Base-by-base conservation (phyloP, 2,113 vertebrate species). In the Larimichthys polyactis region DNA sequence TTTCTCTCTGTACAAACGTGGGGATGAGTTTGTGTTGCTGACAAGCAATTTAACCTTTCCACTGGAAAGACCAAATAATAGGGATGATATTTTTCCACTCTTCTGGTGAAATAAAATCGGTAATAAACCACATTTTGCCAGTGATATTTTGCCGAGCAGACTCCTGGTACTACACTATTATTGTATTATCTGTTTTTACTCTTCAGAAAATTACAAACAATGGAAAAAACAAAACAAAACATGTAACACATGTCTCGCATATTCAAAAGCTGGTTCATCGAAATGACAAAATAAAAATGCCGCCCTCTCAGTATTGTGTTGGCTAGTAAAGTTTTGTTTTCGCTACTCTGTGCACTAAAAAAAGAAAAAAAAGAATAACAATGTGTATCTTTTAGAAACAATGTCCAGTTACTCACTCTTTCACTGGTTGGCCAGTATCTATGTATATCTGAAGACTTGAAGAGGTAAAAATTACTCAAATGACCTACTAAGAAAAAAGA, bases 1-100 rank as follows among this genome's bases (percentile, higher is more conserved):
- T 89, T 76, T 71, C 62, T 75, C 60, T 76, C 64, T 52, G 48
- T 69, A 24, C 59, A 75, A n/a, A 58, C 11, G 11, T 48, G 36
- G 16, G 57, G n/a, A 60, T 59, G 57, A 68, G n/a, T 70, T 69
- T 22, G 32, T 12, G 17, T 49, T 14, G 40, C 69, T 71, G 17
- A 67, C 52, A 74, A 60, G 51, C 11, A 12, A 19, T 55, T 76
- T 76, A 59, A 73, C 17, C 17, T 75, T 57, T 74, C 43, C 16
- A 58, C n/a, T 22, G 17, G 11, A 27, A 60, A 2, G 3, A 14
- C 19, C 4, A 20, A 69, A 57, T 49, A 27, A n/a, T 4, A 65
- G 32, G 29, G 11, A 46, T 44, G 17, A 44, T 17, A 3, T 29
- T 67, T 52, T n/a, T 63, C 27, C 5, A 44, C 15, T 54, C 16